These are phyloP conservation scores for Amphilophus citrinellus DNA, from an alignment of 2,113 vertebrate genomes.

Conservation along the genomic window DNA sequence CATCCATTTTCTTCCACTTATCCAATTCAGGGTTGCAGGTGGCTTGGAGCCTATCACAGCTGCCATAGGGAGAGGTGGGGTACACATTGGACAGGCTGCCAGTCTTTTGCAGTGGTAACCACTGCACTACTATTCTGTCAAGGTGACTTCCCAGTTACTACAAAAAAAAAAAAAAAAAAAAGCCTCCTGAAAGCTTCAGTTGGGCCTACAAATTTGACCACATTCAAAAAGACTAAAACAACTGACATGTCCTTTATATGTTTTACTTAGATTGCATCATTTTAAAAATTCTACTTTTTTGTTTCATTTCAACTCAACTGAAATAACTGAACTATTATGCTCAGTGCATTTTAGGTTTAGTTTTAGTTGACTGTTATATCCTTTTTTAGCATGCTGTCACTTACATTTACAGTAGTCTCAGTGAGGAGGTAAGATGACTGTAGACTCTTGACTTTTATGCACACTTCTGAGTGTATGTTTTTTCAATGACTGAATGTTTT, in stretches of 20 bases:
- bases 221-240: neutral
- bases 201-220: neutral
- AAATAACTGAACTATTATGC: neutral
- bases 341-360: neutral
- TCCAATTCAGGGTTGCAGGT: neutral
- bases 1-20: neutral
- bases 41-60: too few species aligned
- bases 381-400: neutral
- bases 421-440: neutral
- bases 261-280: neutral
- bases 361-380: neutral
- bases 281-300: too few species aligned
- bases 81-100: too few species aligned
- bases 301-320: neutral
- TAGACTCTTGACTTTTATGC: neutral
- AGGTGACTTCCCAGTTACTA: neutral
- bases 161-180: neutral
- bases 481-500: neutral
- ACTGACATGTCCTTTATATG: neutral
- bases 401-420: neutral
- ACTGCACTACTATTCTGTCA: neutral
- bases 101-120: neutral
- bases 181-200: neutral
- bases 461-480: neutral
- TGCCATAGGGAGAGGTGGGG: too few species aligned